Evolutionary conservation across 2,888 invertebrate genomes (phyloP), one percentile per base, ranked within the genome.

Genomic region (Mesochorus sp.): DNA sequence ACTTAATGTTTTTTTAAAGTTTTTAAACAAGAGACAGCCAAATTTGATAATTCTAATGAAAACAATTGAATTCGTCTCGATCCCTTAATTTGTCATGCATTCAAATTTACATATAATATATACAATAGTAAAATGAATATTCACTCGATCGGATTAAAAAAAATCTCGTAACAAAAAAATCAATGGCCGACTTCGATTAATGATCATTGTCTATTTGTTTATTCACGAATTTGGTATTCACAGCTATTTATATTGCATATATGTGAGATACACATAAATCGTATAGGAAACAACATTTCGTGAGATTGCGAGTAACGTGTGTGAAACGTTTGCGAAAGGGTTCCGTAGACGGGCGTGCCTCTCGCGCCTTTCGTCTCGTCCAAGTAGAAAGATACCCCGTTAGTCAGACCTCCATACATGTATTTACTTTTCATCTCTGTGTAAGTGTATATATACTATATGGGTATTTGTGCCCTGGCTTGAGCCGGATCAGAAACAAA

Each of bases 261-360:
- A 61, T 3, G 24, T 49, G 19, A 12, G 39, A 47, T 47, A 64
- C 8, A n/a, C 17, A 10, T 26, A 14, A 55, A 34, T 21, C 17
- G 34, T n/a, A 17, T 12, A n/a, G n/a, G n/a, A 21, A 68, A 55
- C 26, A 39, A 59, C 31, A 8, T 61, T 68, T 68, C 67, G 55
- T 55, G 68, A 31, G 53, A 47, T 44, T 31, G 47, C 14, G 8
- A 62, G 24, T 26, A 62, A 19, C 61, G 37, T 3, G 53, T 21
- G 47, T 49, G 31, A 59, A 24, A n/a, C 19, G 26, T 59, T 47
- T 4, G 47, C 19, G 64, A 66, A 76, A 76, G 71, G 57, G 64
- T 59, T 71, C 67, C 28, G 61, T 75, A 34, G 68, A 75, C 42
- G 34, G 71, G 70, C 70, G 68, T 76, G 75, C 62, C 71, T 62